Evolutionary conservation across 2,888 invertebrate species (phyloP).

Genomic region (Iphiclides podalirius): DNA sequence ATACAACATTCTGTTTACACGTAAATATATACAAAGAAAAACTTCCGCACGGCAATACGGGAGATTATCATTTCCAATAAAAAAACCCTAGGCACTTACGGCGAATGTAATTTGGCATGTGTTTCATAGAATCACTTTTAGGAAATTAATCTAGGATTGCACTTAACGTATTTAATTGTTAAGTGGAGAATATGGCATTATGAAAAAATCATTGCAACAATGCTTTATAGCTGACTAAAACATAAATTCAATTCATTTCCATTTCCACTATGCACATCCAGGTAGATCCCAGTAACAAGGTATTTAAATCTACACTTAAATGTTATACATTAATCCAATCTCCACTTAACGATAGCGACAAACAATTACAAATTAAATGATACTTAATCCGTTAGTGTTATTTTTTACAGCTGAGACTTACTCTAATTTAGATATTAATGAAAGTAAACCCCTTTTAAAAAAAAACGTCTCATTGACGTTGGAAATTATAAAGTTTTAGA

Average conservation of each 20-base stretch:
- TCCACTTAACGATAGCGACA: no score
- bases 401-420: slow-evolving; percentile 28
- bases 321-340: no score
- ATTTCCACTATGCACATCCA: no score
- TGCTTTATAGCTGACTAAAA: no score
- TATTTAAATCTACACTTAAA: no score
- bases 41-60: neutral
- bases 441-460: slow-evolving; percentile 20
- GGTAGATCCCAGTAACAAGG: no score
- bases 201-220: no score
- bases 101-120: slow-evolving; percentile 60
- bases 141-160: slow-evolving; percentile 6
- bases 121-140: slow-evolving; percentile 21
- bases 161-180: neutral
- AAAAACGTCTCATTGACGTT: slow-evolving; percentile 4
- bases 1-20: no score
- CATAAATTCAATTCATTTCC: no score
- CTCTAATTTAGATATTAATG: slow-evolving; percentile 48
- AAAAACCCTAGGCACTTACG: slow-evolving; percentile 73
- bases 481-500: neutral
- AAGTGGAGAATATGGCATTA: neutral
- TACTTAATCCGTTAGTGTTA: slow-evolving; percentile 28
- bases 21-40: slow-evolving; percentile 3
- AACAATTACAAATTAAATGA: no score
- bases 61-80: slow-evolving; percentile 32